Evolutionary conservation across 2,113 vertebrate genomes (phyloP).

Genomic region (Vidua macroura): DNA sequence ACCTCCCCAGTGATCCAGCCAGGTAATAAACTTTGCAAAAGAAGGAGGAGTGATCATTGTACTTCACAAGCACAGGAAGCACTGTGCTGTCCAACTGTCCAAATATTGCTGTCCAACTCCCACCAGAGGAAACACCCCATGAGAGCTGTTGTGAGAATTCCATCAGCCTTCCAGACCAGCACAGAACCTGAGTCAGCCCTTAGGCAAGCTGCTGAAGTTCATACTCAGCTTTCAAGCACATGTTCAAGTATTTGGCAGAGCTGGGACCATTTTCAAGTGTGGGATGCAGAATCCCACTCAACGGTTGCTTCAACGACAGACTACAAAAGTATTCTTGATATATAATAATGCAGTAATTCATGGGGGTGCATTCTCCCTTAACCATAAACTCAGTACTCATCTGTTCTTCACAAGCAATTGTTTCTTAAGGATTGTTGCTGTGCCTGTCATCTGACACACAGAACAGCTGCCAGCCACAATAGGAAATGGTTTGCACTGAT

Average conservation of each 20-base stretch:
- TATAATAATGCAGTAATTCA: slow-evolving; percentile 3
- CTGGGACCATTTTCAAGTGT: not conserved
- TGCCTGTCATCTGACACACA: not conserved
- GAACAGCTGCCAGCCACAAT: not conserved
- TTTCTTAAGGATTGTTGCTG: not conserved
- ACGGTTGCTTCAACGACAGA: not conserved
- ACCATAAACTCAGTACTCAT: slow-evolving; percentile 17
- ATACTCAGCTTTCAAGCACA: not conserved
- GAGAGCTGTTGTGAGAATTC: not conserved
- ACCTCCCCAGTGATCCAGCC: not conserved
- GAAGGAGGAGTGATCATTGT: not conserved
- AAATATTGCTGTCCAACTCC: not conserved
- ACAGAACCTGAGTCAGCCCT: not conserved
- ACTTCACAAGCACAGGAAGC: not conserved
- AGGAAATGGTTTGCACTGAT: slow-evolving; percentile 4
- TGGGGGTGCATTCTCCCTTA: not conserved
- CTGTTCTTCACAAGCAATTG: not conserved
- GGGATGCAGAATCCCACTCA: slow-evolving; percentile 24
- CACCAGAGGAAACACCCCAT: not conserved
- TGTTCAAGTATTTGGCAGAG: not conserved
- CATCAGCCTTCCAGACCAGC: not conserved
- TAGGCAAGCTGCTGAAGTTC: not conserved
- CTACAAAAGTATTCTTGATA: slow-evolving; percentile 29
- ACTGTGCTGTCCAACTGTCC: not conserved
- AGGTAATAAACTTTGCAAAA: not conserved